Base-by-base conservation (phyloP, 30 jellyfish, hydroid and myxozoan genomes). In the Hydractinia echinata region DNA sequence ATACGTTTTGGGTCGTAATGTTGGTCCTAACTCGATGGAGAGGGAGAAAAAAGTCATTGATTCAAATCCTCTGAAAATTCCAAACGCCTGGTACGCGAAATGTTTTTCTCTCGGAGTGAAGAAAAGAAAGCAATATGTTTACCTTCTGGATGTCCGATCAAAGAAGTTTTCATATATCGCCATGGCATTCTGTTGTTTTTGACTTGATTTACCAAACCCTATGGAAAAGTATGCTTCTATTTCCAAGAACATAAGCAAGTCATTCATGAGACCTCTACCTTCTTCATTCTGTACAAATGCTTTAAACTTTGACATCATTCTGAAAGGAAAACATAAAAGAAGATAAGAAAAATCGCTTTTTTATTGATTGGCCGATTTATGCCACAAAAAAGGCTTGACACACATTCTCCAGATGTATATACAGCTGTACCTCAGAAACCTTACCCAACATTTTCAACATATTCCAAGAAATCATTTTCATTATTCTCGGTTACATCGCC, bases 81-180 rank as follows among this genome's bases (percentile, higher is more conserved):
- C 44, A 30, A 30, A 30, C 2, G 44, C 44, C 44, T n/a, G 2
- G 2, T 2, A 30, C 2, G 44, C 44, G 44, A 30, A 30, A 30
- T 30, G 44, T 30, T 30, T 30, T 30, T 30, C 44, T 30, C 44
- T 30, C 44, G 44, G 44, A 30, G 44, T 30, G 44, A 30, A 30
- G 44, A 30, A 30, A 30, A 30, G 2, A 30, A 73, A 54, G 5
- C 20, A 4, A 51, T 1, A 11, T 8, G 4, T 82, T 53, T 82
- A 90, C 97, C 92, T 82, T 85, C 97, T 73, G 49, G 97, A 90
- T 10, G 92, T 66, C 53, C 61, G 64, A 51, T 90, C 97, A 51
- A 90, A 90, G 55, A 83, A 90, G 6, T 88, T 81, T 64, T 89
- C 54, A 58, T 73, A 90, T 10, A 90, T 81, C 2, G 86, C 53